Conservation (phyloP, 30 jellyfish, hydroid and myxozoan species). For the Hydra vulgaris region DNA sequence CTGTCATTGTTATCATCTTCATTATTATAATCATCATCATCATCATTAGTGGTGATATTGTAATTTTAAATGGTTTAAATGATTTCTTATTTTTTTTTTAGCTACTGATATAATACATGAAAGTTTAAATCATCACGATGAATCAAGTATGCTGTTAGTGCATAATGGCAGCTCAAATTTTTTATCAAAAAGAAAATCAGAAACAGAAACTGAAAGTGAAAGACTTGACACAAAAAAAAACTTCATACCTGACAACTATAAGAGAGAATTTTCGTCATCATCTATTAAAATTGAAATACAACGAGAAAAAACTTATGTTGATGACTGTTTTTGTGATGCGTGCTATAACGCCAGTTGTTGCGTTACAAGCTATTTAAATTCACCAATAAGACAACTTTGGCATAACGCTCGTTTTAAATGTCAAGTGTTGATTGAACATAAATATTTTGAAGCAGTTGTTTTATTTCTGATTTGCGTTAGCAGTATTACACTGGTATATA, state of each 20-base stretch:
- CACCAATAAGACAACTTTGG: constrained; percentile 92
- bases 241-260: neutral
- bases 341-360: constrained; percentile 83
- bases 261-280: constrained; percentile 41
- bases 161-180: constrained; percentile 32
- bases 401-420: constrained; percentile 66
- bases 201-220: constrained; percentile 84
- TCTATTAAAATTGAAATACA: constrained; percentile 94
- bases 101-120: neutral
- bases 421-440: constrained; percentile 64
- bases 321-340: constrained; percentile 73
- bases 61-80: too few species aligned
- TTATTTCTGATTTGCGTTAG: constrained; percentile 88
- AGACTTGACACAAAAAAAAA: neutral
- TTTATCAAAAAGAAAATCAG: constrained; percentile 62
- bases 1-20: neutral
- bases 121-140: neutral
- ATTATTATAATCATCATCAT: neutral
- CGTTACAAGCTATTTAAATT: constrained; percentile 82
- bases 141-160: neutral
- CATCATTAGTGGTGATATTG: too few species aligned
- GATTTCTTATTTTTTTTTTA: too few species aligned
- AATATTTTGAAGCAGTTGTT: constrained; percentile 81
- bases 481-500: constrained; percentile 94
- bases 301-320: constrained; percentile 79